Base-by-base conservation (phyloP, 2,113 vertebrate species). In the Origma solitaria region DNA sequence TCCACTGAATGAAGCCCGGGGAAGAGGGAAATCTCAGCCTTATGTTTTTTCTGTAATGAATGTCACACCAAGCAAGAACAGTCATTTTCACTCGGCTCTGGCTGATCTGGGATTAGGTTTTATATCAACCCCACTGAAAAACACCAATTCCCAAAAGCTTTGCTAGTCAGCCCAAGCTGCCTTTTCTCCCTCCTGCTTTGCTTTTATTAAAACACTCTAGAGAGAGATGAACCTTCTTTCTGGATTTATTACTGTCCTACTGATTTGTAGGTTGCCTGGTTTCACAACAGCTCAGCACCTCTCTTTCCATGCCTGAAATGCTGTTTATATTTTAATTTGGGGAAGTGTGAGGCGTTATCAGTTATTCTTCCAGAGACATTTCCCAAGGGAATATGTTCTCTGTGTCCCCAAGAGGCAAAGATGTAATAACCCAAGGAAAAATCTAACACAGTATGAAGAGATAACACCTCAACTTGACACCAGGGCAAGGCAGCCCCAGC, bases 31-130 rank as follows among this genome's bases (percentile, higher is more conserved):
- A 86, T 81, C 80, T 92, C 89, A 83, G 82, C 82, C 60, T 78
- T 81, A 25, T 6, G 70, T 90, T 95, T 94, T 53, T 70, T 57
- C 69, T n/a, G 31, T 82, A 66, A 72, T 1, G 0, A 94, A 65
- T 86, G 82, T 62, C 85, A 70, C 0, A 0, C 64, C 69, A 92
- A 68, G 88, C 83, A 60, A 77, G 80, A 95, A 22, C 27, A 94
- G 69, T 56, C 54, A 33, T 84, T 96, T 94, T 92, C 57, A 72
- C 70, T 91, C 30, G 1, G 56, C 69, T 84, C 88, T 45, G 58
- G 64, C 82, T 95, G 90, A 64, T 78, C 42, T 89, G 73, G 75
- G 81, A 92, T 94, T 91, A 91, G 58, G 54, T 92, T 97, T 96
- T 80, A 11, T 85, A 82, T 71, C 83, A 78, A 85, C 54, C 38